phyloP scores from a whole-genome alignment of 2,888 invertebrate genomes.

The Druceiella hillmani region DNA sequence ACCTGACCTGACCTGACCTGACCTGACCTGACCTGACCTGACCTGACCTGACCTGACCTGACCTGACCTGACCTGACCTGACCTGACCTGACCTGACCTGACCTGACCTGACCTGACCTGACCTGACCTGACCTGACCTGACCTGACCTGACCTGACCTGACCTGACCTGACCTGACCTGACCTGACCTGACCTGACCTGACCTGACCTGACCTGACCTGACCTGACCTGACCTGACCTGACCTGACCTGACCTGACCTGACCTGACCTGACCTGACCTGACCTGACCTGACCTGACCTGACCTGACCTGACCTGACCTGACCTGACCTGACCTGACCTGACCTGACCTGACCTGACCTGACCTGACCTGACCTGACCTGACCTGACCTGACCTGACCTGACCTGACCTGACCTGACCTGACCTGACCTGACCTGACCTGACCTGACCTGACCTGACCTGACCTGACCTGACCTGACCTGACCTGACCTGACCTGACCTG shows the following conservation, averaged over 20 bases:
- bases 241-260: no score
- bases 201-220: slow-evolving; percentile 20
- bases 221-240: slow-evolving; percentile 18
- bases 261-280: slow-evolving; percentile 8
- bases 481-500: slow-evolving; percentile 12
- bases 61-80: slow-evolving; percentile 20
- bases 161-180: slow-evolving; percentile 20
- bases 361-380: slow-evolving; percentile 8
- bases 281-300: slow-evolving; percentile 8
- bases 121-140: slow-evolving; percentile 20
- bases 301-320: no score
- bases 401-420: slow-evolving; percentile 8
- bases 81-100: slow-evolving; percentile 16
- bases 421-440: slow-evolving; percentile 8
- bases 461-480: slow-evolving; percentile 11
- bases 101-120: slow-evolving; percentile 20
- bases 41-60: slow-evolving; percentile 15
- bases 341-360: slow-evolving; percentile 8
- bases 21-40: slow-evolving; percentile 17
- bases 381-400: slow-evolving; percentile 8
- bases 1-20: slow-evolving; percentile 14
- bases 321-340: slow-evolving; percentile 8
- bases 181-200: slow-evolving; percentile 20
- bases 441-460: slow-evolving; percentile 8
- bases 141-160: slow-evolving; percentile 20